Percentiles rank a stretch among this genome's conserved stretches.
phyloP scores from a whole-genome alignment of 2,113 vertebrate genomes.

The Montifringilla adamsi region DNA sequence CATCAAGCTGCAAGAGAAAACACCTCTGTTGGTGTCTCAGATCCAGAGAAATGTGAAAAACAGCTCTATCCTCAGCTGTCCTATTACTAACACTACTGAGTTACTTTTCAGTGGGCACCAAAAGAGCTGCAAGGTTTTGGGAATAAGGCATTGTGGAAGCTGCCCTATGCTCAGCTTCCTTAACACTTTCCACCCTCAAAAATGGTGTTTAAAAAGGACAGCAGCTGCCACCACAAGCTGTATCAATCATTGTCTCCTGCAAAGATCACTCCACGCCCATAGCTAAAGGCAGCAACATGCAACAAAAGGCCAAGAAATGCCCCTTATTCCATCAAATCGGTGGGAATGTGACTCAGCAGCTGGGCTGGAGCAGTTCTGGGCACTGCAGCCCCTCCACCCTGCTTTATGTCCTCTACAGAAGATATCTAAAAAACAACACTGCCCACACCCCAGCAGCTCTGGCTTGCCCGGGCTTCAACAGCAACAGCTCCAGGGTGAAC shows the following conservation, averaged over 20 bases:
- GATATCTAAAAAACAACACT: background rate
- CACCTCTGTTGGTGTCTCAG: background rate
- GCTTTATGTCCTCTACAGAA: accelerated
- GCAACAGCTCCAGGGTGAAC: background rate
- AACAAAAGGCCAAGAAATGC: background rate
- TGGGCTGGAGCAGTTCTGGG: background rate
- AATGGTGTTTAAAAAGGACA: background rate
- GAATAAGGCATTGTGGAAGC: background rate
- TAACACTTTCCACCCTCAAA: background rate
- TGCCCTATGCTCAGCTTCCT: background rate
- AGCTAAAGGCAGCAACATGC: background rate
- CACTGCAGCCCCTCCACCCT: background rate
- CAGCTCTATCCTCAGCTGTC: background rate
- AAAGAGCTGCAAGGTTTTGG: background rate
- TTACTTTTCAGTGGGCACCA: background rate
- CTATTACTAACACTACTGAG: background rate
- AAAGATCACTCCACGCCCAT: background rate
- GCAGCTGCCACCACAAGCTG: background rate
- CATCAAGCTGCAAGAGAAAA: background rate
- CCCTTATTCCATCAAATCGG: background rate
- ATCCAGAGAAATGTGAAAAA: background rate
- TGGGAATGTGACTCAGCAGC: background rate
- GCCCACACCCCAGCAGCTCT: background rate
- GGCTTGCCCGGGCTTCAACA: background rate
- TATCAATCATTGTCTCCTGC: background rate